A percentile compares a stretch with the other conserved stretches of the same genome.
These are phyloP conservation scores for Metopolophium dirhodum DNA, from an alignment of 1,140 invertebrate species.

Conservation along the genomic window DNA sequence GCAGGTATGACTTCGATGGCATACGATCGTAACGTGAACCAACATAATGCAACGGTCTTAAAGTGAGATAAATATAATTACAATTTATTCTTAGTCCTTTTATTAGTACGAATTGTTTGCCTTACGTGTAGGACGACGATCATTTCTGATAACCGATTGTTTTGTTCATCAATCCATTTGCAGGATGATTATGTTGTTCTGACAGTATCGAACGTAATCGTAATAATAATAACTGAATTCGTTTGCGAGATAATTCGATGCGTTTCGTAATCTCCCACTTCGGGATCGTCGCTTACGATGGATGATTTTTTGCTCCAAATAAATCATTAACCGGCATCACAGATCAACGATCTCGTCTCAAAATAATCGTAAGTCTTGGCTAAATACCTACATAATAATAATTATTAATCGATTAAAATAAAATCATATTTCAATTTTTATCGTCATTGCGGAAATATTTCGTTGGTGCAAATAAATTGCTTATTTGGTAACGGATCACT, in stretches of 20 bases:
- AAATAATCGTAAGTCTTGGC: background rate
- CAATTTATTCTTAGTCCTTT: background rate
- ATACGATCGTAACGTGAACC: conserved; percentile 34
- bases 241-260: background rate
- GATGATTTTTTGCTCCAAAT: conserved; percentile 12
- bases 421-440: conserved; percentile 18
- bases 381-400: background rate
- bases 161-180: conserved; percentile 29
- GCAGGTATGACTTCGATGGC: conserved; percentile 25
- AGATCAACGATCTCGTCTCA: background rate
- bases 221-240: background rate
- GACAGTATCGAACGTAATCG: background rate
- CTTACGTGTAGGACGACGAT: conserved; percentile 29
- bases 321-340: conserved; percentile 48
- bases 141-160: conserved; percentile 20
- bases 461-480: background rate
- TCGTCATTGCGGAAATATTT: background rate
- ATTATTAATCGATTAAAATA: conserved; percentile 5
- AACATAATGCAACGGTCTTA: conserved; percentile 19
- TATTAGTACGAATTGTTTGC: background rate
- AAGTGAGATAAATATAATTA: background rate
- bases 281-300: too few species aligned
- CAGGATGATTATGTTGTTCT: conserved; percentile 3
- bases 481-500: background rate
- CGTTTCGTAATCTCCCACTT: conserved; percentile 25